Evolutionary conservation across 1,140 invertebrate species (phyloP), one percentile per base, ranked within the genome.

Genomic region (Heliconius nattereri): DNA sequence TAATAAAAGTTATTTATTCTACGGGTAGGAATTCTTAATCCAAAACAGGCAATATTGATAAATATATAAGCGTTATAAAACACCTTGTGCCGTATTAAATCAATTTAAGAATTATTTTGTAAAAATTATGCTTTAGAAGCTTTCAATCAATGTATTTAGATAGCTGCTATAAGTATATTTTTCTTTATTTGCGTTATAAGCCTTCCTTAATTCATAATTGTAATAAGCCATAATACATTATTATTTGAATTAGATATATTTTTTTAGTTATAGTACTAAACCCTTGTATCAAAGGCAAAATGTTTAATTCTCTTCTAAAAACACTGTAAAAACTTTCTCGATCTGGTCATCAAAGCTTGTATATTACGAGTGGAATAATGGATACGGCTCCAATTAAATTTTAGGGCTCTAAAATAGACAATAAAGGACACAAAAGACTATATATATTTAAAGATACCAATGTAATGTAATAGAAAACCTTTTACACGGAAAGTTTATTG

Each of bases 401-500:
- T 57, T 23, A 23, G 9, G 8, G n/a, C 23, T 29, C 23, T 26
- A 26, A 29, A 66, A 66, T 13, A 66, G 8, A 66, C 26, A 29
- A 66, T 66, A 66, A 66, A 66, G 11, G 26, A 66, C 26, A 29
- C 29, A 26, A n/a, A n/a, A 66, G 13, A 2, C 49, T 52, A 52
- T 52, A 23, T n/a, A 57, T 35, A n/a, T 23, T 60, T 45, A 45
- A 45, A 45, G 40, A 60, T 60, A 60, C n/a, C n/a, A 26, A 60
- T 60, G 57, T 26, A 60, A 26, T 26, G 49, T 73, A 71, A 76
- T 45, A 76, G 37, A 7, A 49, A 66, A 60, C 32, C 52, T 76
- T 76, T 76, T 70, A 76, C 52, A 52, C 26, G 35, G 54, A 78
- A 75, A 73, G 76, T 45, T 45, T 45, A 45, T 7, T 57, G 71